Evolutionary conservation across 2,888 invertebrate species (phyloP).

Genomic region (Ichneumoninae sp.): DNA sequence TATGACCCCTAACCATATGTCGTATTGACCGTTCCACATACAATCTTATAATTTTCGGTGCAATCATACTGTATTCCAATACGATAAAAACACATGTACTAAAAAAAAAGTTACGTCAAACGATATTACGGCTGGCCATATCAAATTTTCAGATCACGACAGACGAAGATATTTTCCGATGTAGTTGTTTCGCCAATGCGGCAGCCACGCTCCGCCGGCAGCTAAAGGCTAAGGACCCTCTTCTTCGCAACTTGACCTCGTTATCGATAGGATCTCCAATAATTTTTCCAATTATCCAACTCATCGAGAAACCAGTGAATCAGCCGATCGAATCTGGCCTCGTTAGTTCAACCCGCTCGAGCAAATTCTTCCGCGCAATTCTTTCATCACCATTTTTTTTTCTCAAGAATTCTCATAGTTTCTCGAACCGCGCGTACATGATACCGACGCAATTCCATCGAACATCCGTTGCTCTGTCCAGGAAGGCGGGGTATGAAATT

Average conservation of each 20-base stretch:
- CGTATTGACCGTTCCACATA: too few relatives aligned
- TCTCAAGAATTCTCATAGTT: conserved; percentile 4
- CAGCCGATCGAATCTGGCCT: conserved; percentile 30
- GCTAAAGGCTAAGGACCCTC: not conserved
- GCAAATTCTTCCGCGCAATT: conserved; percentile 11
- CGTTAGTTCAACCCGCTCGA: conserved; percentile 26
- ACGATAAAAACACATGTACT: too few relatives aligned
- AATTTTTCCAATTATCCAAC: not conserved
- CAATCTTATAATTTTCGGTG: too few relatives aligned
- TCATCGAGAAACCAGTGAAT: not conserved
- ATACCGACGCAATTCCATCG: conserved; percentile 14
- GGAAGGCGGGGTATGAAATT: not conserved
- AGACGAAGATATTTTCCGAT: too few relatives aligned
- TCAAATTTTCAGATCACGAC: too few relatives aligned
- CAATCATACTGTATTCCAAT: too few relatives aligned
- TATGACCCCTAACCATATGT: too few relatives aligned
- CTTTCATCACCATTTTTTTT: not conserved
- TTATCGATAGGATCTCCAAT: conserved; percentile 6
- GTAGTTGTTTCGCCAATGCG: too few relatives aligned
- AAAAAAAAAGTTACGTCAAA: too few relatives aligned
- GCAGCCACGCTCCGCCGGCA: too few relatives aligned
- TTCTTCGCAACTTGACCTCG: conserved; percentile 7
- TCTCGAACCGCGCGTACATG: not conserved
- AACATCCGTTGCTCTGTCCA: conserved; percentile 21
- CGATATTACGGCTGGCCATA: too few relatives aligned